Percentiles rank a stretch among this genome's conserved stretches.
Conservation (phyloP, 2,113 vertebrate genomes). For the Lucifuga dentata region DNA sequence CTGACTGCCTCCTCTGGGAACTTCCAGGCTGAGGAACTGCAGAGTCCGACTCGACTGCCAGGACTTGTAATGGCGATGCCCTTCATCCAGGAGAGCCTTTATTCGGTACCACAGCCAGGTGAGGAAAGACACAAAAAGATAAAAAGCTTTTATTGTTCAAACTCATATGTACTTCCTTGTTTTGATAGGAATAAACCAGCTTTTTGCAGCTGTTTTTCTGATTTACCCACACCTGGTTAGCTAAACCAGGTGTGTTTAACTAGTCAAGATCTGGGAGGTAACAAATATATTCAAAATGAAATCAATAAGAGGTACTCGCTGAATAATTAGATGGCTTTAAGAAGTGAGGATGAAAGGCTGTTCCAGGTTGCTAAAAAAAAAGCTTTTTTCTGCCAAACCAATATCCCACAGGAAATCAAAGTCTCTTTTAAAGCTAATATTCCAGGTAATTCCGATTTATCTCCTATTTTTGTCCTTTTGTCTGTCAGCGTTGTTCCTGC, state of each 20-base stretch:
- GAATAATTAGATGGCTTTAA: no score
- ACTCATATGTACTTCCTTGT: no score
- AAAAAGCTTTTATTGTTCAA: no score
- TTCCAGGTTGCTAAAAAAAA: no score
- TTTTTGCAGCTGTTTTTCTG: no score
- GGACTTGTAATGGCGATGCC: slow-evolving; percentile 80
- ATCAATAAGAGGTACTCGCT: no score
- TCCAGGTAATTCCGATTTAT: not conserved
- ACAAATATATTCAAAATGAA: no score
- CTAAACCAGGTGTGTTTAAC: no score
- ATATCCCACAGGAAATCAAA: not conserved
- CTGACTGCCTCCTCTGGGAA: slow-evolving; percentile 75
- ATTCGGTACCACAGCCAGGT: slow-evolving; percentile 80
- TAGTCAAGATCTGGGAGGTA: no score
- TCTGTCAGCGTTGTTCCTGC: slow-evolving; percentile 80
- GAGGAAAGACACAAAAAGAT: slow-evolving; percentile 30
- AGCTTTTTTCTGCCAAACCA: not conserved
- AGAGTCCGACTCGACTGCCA: slow-evolving; percentile 62
- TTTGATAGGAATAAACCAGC: no score
- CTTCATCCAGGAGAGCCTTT: slow-evolving; percentile 82
- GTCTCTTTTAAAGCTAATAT: slow-evolving; percentile 1
- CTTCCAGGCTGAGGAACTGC: slow-evolving; percentile 76
- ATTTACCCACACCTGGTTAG: no score
- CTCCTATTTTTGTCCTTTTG: not conserved
- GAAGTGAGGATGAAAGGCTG: no score